Conservation (phyloP, 2,888 invertebrate species). For the Watsonalla binaria region DNA sequence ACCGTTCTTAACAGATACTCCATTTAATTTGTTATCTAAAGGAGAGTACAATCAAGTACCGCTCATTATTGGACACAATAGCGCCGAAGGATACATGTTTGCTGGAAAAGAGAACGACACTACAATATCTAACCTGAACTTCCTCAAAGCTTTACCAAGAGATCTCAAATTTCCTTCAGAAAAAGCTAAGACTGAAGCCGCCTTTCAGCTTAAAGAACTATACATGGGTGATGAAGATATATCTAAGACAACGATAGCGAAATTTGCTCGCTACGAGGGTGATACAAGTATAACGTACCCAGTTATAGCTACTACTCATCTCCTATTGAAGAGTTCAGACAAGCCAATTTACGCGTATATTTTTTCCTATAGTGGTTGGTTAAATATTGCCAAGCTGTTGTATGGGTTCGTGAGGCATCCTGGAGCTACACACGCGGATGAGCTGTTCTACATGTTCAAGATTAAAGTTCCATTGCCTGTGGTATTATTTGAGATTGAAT, state of each 20-base stretch:
- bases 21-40: slow-evolving; percentile 47
- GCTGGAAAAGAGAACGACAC: slow-evolving; percentile 64
- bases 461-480: slow-evolving; percentile 30
- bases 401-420: slow-evolving; percentile 42
- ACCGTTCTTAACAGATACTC: slow-evolving; percentile 48
- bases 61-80: slow-evolving; percentile 58
- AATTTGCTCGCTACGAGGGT: slow-evolving; percentile 56
- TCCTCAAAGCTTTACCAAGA: slow-evolving; percentile 49
- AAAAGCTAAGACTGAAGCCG: slow-evolving; percentile 32
- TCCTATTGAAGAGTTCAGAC: slow-evolving; percentile 35
- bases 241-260: slow-evolving; percentile 46
- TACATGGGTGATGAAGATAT: slow-evolving; percentile 61
- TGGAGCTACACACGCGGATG: slow-evolving; percentile 68
- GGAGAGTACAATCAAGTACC: slow-evolving; percentile 55
- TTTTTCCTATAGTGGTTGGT: slow-evolving; percentile 53
- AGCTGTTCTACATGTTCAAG: slow-evolving; percentile 67
- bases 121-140: slow-evolving; percentile 44
- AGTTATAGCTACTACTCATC: slow-evolving; percentile 42
- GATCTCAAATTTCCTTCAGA: slow-evolving; percentile 46
- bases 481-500: slow-evolving; percentile 35
- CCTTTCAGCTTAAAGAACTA: slow-evolving; percentile 44
- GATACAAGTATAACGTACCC: slow-evolving; percentile 57
- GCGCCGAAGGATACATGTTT: slow-evolving; percentile 63
- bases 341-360: slow-evolving; percentile 52
- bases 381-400: slow-evolving; percentile 53